Percentiles rank a stretch among this genome's conserved stretches.
These are phyloP conservation scores for Epistrophe grossulariae DNA, from an alignment of 2,888 invertebrate genomes.

Conservation along the genomic window DNA sequence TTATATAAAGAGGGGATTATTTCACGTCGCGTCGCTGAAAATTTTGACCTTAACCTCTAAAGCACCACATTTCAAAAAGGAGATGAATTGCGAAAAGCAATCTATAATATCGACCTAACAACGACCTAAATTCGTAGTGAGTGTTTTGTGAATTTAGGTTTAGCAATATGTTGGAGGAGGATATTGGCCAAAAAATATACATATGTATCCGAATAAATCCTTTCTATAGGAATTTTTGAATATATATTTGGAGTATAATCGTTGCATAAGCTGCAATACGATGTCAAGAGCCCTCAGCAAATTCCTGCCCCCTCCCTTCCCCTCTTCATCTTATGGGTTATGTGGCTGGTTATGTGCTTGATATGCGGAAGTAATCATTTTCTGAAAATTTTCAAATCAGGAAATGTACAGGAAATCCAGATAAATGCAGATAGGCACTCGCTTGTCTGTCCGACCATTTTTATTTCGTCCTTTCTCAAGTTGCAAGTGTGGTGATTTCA, in stretches of 20 bases:
- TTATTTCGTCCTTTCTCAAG: slow-evolving; percentile 7
- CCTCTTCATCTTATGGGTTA: not conserved
- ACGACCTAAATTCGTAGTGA: slow-evolving; percentile 11
- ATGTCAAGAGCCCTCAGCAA: slow-evolving; percentile 12
- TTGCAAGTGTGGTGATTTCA: slow-evolving; percentile 25
- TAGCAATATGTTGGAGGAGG: slow-evolving; percentile 6
- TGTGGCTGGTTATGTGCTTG: slow-evolving; percentile 12
- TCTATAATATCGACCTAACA: slow-evolving; percentile 30
- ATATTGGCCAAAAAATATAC: not conserved
- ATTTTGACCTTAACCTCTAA: slow-evolving; percentile 55
- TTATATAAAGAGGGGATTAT: not conserved
- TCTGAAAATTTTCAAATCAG: slow-evolving; percentile 60
- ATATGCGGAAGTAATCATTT: slow-evolving; percentile 69
- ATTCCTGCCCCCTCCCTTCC: not conserved
- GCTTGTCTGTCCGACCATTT: slow-evolving; percentile 8
- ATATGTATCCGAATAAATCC: slow-evolving; percentile 35
- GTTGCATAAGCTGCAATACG: slow-evolving; percentile 25
- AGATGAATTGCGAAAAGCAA: slow-evolving; percentile 3
- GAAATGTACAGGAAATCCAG: slow-evolving; percentile 64
- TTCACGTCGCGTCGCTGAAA: not conserved
- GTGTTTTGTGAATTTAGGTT: slow-evolving; percentile 13
- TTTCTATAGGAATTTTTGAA: slow-evolving; percentile 22
- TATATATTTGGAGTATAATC: not conserved
- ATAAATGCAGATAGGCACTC: not conserved
- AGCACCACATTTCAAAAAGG: not conserved